Evolutionary conservation across 2,888 invertebrate genomes (phyloP).

Genomic region (Hyppa rectilinea): DNA sequence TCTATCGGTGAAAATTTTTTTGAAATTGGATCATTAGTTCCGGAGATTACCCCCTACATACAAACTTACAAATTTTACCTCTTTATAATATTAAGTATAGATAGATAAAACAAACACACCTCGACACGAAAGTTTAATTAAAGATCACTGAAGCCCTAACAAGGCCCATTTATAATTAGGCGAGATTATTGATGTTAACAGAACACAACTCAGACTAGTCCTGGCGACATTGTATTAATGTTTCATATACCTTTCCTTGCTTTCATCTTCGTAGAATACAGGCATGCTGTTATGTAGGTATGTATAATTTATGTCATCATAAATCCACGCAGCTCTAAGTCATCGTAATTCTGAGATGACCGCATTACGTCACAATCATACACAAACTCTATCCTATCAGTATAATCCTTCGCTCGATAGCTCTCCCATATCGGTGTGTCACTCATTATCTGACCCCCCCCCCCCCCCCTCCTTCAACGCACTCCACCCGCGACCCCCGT

Average conservation of each 20-base stretch:
- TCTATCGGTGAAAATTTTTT: too few species aligned
- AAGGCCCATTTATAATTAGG: background rate
- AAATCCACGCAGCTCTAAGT: background rate
- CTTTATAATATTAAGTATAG: too few species aligned
- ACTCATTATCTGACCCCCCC: constrained; percentile 63
- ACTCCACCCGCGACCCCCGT: constrained; percentile 36
- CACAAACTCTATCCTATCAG: constrained; percentile 44
- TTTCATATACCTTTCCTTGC: background rate
- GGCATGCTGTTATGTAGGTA: background rate
- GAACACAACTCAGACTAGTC: too few species aligned
- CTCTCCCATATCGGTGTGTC: constrained; percentile 67
- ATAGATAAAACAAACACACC: too few species aligned
- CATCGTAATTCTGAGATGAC: constrained; percentile 6
- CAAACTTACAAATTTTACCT: too few species aligned
- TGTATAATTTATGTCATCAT: background rate
- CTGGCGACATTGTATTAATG: background rate
- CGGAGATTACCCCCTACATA: too few species aligned
- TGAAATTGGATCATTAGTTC: too few species aligned
- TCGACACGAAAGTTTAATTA: too few species aligned
- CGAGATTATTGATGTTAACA: background rate
- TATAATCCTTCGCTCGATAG: constrained; percentile 44
- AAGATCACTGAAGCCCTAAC: too few species aligned
- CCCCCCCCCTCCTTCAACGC: constrained; percentile 27
- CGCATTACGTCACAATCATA: constrained; percentile 30
- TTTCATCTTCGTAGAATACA: background rate